Base-by-base conservation (phyloP, 1,140 invertebrate species). In the Drosophila nigrodunni region DNA sequence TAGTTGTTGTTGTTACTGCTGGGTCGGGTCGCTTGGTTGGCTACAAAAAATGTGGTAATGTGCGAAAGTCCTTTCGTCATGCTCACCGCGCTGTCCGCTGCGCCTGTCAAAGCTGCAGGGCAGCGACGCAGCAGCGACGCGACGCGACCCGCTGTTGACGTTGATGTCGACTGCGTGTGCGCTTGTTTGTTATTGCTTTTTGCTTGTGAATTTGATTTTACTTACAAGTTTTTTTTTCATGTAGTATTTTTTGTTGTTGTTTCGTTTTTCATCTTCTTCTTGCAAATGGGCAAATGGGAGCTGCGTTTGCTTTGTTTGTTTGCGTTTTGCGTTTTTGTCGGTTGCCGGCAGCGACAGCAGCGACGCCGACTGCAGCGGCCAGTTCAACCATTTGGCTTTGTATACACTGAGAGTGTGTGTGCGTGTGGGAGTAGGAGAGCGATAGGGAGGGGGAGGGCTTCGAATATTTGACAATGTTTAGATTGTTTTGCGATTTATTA, bases 31-130 rank as follows among this genome's bases (percentile, higher is more conserved):
- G 68, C 61, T 72, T 73, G 55, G 68, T 46, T 76, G 74, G 49
- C 69, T 72, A 72, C 57, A 75, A 74, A 65, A 76, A 70, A 89
- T 85, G 85, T 89, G 85, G 86, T 89, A 89, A 89, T 89, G 81
- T 89, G 85, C 86, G 80, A 89, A 89, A 89, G 85, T 87, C 88
- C 85, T 89, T 89, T 89, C 85, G 85, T 89, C 85, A 89, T 89
- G 85, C 85, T 89, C 75, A 58, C 77, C 77, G 77, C 77, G 61
- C 64, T 76, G 62, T 64, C 65, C 44, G 72, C 66, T 79, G 77
- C 66, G 77, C 57, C 61, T 70, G 59, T 77, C 72, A 74, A 74
- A 74, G 44, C 73, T 71, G 73, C 73, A 67, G 70, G 54, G 70
- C 65, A 49, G 58, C 72, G 35, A n/a, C 57, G 39, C 49, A 5